phyloP scores from a whole-genome alignment of 2,113 vertebrate species.

The Neopipo cinnamomea region DNA sequence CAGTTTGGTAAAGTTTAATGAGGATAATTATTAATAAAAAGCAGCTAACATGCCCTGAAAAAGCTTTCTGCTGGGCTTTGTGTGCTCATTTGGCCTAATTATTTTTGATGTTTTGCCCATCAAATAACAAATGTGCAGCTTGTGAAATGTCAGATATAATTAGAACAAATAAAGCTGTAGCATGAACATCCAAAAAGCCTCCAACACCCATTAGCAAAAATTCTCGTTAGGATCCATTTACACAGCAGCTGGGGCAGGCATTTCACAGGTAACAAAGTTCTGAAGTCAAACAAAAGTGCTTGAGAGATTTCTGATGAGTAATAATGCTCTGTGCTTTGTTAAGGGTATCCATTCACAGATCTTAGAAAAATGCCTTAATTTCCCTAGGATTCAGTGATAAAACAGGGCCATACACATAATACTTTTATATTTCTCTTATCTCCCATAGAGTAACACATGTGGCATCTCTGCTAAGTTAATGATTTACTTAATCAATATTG shows the following conservation, averaged over 20 bases:
- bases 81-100: slow-evolving; percentile 39
- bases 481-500: neutral
- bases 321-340: neutral
- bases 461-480: neutral
- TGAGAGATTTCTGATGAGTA: neutral
- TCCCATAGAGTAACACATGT: neutral
- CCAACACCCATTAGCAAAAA: neutral
- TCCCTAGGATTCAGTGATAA: neutral
- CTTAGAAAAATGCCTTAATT: neutral
- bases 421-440: neutral
- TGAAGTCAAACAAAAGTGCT: neutral
- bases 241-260: neutral
- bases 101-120: slow-evolving; percentile 50
- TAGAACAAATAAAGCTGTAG: slow-evolving; percentile 48
- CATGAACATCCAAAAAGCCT: neutral
- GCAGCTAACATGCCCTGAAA: neutral
- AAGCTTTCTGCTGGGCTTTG: slow-evolving; percentile 26
- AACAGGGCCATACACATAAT: neutral
- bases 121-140: slow-evolving; percentile 27
- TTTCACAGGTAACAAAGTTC: neutral
- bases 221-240: neutral
- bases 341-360: neutral
- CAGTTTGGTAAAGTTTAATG: slow-evolving; percentile 31
- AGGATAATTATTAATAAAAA: slow-evolving; percentile 41
- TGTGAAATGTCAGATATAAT: slow-evolving; percentile 50